Percentiles rank a stretch among this genome's conserved stretches.
These are phyloP conservation scores for Drosophila bifasciata DNA, from an alignment of 1,140 invertebrate species.

Conservation along the genomic window DNA sequence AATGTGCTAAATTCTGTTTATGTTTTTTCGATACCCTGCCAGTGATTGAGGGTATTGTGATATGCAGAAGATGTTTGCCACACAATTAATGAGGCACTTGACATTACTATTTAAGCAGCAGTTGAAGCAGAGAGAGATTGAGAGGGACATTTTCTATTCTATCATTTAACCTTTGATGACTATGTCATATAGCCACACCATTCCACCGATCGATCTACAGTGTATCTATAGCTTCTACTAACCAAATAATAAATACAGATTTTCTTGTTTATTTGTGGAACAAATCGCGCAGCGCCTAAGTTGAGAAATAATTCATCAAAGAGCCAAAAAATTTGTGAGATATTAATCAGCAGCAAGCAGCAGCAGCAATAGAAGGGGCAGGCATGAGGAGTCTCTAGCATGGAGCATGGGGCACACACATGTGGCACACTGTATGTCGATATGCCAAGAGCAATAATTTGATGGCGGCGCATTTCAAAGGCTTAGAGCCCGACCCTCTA, in stretches of 20 bases:
- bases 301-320: slow-evolving; percentile 74
- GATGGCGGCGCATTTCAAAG: slow-evolving; percentile 70
- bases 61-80: no score
- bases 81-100: no score
- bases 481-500: not conserved
- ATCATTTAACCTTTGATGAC: no score
- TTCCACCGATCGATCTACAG: no score
- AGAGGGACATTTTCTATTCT: no score
- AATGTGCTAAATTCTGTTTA: slow-evolving; percentile 70
- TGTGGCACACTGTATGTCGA: slow-evolving; percentile 57
- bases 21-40: slow-evolving; percentile 45
- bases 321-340: slow-evolving; percentile 69
- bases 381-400: not conserved
- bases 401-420: slow-evolving; percentile 49
- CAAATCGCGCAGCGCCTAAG: slow-evolving; percentile 59
- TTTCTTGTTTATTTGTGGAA: slow-evolving; percentile 35
- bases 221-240: no score
- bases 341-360: slow-evolving; percentile 61
- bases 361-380: not conserved
- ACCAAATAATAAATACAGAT: not conserved
- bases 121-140: no score
- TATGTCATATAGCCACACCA: no score
- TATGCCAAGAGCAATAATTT: slow-evolving; percentile 72
- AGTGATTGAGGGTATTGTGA: not conserved
- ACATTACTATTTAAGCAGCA: no score